A percentile compares a stretch with the other conserved stretches of the same genome.
These are phyloP conservation scores for Saguinus oedipus DNA, from an alignment of 2,797 vertebrate species.

Conservation along the genomic window DNA sequence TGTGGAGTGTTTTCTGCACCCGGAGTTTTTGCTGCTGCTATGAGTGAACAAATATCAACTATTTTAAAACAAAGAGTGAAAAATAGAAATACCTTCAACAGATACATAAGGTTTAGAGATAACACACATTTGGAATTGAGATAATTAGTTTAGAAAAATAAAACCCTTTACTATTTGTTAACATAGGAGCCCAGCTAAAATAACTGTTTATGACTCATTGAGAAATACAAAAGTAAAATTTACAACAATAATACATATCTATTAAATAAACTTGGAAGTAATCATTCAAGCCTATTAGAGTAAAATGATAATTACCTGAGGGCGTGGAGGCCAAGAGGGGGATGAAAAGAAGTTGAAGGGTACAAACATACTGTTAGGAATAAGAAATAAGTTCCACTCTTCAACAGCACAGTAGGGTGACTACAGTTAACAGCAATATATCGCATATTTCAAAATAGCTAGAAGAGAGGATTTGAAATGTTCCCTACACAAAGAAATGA, in stretches of 20 bases:
- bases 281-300: neutral
- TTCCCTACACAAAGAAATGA: neutral
- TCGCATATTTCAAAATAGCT: neutral
- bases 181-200: neutral
- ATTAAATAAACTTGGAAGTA: neutral
- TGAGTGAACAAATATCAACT: neutral
- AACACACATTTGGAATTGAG: neutral
- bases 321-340: neutral
- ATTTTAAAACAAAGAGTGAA: neutral
- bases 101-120: neutral
- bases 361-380: neutral
- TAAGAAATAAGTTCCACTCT: neutral
- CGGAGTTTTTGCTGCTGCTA: neutral
- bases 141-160: conserved; percentile 13
- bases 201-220: neutral
- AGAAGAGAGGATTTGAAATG: neutral
- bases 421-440: neutral
- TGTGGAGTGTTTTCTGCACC: neutral
- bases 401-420: neutral
- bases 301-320: neutral
- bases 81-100: neutral
- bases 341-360: neutral
- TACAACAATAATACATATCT: neutral
- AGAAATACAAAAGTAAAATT: conserved; percentile 9
- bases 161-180: conserved; percentile 36